phyloP scores from a whole-genome alignment of 1,140 invertebrate species.

The Polypedilum pembai region DNA sequence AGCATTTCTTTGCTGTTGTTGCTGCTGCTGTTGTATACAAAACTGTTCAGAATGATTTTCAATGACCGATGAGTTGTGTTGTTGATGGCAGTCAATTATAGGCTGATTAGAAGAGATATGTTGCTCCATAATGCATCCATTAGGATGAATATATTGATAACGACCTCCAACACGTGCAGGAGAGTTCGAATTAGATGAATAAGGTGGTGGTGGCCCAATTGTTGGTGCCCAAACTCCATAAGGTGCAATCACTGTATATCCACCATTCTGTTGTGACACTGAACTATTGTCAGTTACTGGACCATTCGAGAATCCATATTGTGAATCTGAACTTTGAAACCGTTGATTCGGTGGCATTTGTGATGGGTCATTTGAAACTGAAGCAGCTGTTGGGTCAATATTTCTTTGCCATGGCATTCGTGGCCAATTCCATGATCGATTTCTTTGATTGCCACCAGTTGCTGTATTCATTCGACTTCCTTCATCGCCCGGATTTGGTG shows the following conservation, averaged over 20 bases:
- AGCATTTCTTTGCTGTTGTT: conserved; percentile 33
- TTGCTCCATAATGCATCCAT: conserved; percentile 31
- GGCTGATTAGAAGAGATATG: conserved; percentile 34
- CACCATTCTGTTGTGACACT: conserved; percentile 33
- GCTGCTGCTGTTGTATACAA: conserved; percentile 29
- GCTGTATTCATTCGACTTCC: conserved; percentile 30
- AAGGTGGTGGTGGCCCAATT: conserved; percentile 65
- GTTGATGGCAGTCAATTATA: conserved; percentile 37
- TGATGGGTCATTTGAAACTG: neutral
- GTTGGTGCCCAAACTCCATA: conserved; percentile 61
- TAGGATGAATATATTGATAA: conserved; percentile 42
- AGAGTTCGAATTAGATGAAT: conserved; percentile 63
- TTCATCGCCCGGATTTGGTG: conserved; percentile 62
- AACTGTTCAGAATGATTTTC: conserved; percentile 34
- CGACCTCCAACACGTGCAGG: conserved; percentile 47
- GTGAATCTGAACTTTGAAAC: conserved; percentile 53
- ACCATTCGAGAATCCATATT: conserved; percentile 54
- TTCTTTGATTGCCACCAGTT: conserved; percentile 44
- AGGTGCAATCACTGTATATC: conserved; percentile 38
- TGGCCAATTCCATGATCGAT: conserved; percentile 51
- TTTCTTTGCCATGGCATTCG: conserved; percentile 48
- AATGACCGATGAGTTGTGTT: conserved; percentile 31
- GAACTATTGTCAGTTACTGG: conserved; percentile 37
- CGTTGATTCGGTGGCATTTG: conserved; percentile 32
- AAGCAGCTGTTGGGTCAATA: conserved; percentile 30